phyloP scores from a whole-genome alignment of 2,797 vertebrate genomes.

The Erpetoichthys calabaricus region DNA sequence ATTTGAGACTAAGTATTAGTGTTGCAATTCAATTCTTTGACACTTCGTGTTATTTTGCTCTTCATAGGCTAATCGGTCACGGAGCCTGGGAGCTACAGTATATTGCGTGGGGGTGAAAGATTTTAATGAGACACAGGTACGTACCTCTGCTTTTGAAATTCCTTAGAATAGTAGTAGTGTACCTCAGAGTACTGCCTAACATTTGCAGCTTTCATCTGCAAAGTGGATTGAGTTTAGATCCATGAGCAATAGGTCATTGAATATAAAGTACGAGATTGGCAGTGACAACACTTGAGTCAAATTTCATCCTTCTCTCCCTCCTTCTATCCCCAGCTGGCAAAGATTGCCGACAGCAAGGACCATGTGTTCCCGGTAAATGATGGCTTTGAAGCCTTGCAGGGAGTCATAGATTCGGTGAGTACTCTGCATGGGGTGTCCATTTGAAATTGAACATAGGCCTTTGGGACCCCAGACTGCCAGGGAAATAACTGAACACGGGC shows the following conservation, averaged over 20 bases:
- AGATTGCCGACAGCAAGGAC: constrained; percentile 90
- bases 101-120: constrained; percentile 97
- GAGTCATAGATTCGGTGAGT: constrained; percentile 90
- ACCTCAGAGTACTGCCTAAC: too few relatives aligned
- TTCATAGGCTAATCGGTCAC: constrained; percentile 78
- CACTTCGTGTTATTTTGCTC: constrained; percentile 1
- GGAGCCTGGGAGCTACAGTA: constrained; percentile 82
- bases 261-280: too few relatives aligned
- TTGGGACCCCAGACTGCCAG: too few relatives aligned
- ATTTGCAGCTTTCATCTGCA: too few relatives aligned
- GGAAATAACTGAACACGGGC: too few relatives aligned
- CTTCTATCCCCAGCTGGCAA: constrained; percentile 62
- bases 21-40: not conserved
- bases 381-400: constrained; percentile 86
- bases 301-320: too few relatives aligned
- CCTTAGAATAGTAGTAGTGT: too few relatives aligned
- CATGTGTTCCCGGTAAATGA: constrained; percentile 94
- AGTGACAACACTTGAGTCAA: too few relatives aligned
- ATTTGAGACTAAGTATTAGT: too few relatives aligned
- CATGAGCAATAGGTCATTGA: too few relatives aligned
- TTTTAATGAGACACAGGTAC: constrained; percentile 97
- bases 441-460: too few relatives aligned
- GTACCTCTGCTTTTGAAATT: constrained; percentile 16
- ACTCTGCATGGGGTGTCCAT: not conserved
- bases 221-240: too few relatives aligned